Conservation (phyloP, 1,140 invertebrate genomes). For the Popillia japonica region DNA sequence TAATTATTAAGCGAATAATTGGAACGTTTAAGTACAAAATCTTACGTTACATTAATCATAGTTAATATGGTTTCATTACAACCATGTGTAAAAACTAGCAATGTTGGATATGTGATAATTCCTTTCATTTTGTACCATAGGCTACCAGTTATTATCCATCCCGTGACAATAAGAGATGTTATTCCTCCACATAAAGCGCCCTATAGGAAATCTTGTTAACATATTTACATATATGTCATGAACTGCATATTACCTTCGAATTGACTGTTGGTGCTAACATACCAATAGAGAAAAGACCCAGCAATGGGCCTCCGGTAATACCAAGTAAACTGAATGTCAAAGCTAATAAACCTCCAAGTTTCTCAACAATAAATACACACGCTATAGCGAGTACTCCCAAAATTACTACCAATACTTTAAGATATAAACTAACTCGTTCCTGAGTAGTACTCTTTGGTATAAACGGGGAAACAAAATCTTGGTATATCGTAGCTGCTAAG, state of each 20-base stretch:
- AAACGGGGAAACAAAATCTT: conserved; percentile 68
- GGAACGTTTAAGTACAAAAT: not conserved
- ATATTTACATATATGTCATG: no score
- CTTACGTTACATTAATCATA: conserved; percentile 17
- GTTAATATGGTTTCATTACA: conserved; percentile 24
- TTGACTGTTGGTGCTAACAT: conserved; percentile 73
- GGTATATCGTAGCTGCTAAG: conserved; percentile 71
- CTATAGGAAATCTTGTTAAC: not conserved
- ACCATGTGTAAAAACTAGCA: conserved; percentile 16
- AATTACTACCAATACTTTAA: conserved; percentile 68
- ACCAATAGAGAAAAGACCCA: conserved; percentile 73
- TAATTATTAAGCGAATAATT: no score
- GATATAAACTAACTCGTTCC: conserved; percentile 59
- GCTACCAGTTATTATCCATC: conserved; percentile 9
- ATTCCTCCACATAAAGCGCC: conserved; percentile 27
- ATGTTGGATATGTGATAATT: not conserved
- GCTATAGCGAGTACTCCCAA: conserved; percentile 66
- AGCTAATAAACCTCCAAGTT: conserved; percentile 69
- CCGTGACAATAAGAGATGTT: not conserved
- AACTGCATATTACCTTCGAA: conserved; percentile 60
- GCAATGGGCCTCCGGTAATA: conserved; percentile 69
- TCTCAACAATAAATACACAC: conserved; percentile 69
- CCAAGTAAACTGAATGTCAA: conserved; percentile 70
- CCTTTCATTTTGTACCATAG: conserved; percentile 38
- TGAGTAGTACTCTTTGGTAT: conserved; percentile 61